Base-by-base conservation (phyloP, 2,113 vertebrate species). In the Carlito syrichta region DNA sequence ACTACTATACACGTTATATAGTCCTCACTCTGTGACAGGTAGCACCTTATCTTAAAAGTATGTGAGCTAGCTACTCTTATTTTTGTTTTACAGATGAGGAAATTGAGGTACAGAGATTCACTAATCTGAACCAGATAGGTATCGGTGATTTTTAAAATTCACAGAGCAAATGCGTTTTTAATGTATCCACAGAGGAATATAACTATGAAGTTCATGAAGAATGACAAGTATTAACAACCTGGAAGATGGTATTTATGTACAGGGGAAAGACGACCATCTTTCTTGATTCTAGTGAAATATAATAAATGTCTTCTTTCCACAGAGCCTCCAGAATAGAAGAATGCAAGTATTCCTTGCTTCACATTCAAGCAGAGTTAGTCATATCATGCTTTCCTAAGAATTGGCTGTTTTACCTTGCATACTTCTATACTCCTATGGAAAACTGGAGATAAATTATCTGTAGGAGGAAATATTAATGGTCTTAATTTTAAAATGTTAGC, bases 251-350 rank as follows among this genome's bases (percentile, higher is more conserved):
- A 81, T 97, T 81, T 6, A 77, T 92, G 91, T 92, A 43, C 68
- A 83, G 69, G 93, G 30, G 40, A 79, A 90, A 95, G 92, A 90
- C 48, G 50, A 95, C 87, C 12, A 9, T 22, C 89, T 90, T 96
- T 45, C 92, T 98, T 60, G 69, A 82, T 94, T 96, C 1, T 96
- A 88, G 95, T 94, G 96, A 98, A 97, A 77, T 92, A 69, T 38
- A 89, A 85, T 95, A 98, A 97, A 96, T 97, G 89, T 95, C 94
- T 97, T 94, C 90, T 89, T 95, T 96, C 94, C 95, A 86, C 71
- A 95, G 85, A 97, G 91, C 84, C 35, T 90, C 73, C 23, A 73
- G 73, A 84, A 56, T 3, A 79, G 32, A 90, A 23, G 83, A 10
- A 73, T 5, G 8, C 13, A 43, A 58, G 32, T 54, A 54, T 35